Base-by-base conservation (phyloP, 1,140 invertebrate species). In the Trichonephila inaurata region DNA sequence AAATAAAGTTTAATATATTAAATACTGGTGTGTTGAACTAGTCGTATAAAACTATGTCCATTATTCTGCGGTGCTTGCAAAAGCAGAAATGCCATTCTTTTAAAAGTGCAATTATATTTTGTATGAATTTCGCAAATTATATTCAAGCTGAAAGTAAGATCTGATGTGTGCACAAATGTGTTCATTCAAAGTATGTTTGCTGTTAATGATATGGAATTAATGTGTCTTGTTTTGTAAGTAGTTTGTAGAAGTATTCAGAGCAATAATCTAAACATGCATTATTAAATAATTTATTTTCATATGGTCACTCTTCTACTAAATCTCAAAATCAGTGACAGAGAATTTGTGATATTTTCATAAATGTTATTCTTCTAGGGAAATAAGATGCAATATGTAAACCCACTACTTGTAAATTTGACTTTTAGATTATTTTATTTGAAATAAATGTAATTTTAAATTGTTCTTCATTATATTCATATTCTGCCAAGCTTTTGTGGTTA, bases 41-140 rank as follows among this genome's bases (percentile, higher is more conserved):
- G 72, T 77, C 72, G 24, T 77, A 77, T 28, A 51, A 51, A 77
- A 77, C 72, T 18, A 28, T 33, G 72, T 77, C 28, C 72, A 40
- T 77, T 16, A n/a, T 66, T 69, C 66, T 51, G 51, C 51, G n/a
- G 14, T 69, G 10, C 24, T 28, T 14, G 28, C 33, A 28, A 77
- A 77, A 77, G 72, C 33, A 77, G 72, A 77, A 33, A 77, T 77
- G 72, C 72, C 72, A 77, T 77, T 33, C 28, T 77, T n/a, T 77
- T 33, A 18, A 77, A 77, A 77, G 72, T 77, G 72, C 72, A 77
- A 77, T 77, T 77, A 40, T 77, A 77, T 77, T 77, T 14, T 33
- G 33, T 77, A 24, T 69, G 66, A 69, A n/a, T 69, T 69, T 69
- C 24, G 24, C 66, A 69, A n/a, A 69, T 24, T n/a, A 12, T 69